These are phyloP conservation scores for Phasianus colchicus DNA, from an alignment of 2,113 vertebrate species.

Conservation along the genomic window DNA sequence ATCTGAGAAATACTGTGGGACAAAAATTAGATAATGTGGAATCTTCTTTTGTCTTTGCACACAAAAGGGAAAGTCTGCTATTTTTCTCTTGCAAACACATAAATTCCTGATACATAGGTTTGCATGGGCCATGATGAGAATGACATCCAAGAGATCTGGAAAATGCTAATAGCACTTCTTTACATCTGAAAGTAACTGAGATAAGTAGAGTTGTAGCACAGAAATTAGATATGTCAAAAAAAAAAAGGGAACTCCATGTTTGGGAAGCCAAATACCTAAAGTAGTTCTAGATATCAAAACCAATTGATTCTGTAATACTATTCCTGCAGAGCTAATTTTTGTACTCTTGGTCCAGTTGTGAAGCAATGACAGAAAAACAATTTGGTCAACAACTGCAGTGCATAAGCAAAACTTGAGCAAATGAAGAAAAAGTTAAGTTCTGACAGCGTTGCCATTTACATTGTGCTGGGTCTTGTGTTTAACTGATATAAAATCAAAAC, in stretches of 20 bases:
- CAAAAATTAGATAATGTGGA: not conserved
- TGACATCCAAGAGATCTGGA: not conserved
- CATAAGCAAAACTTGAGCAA: not conserved
- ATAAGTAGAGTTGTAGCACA: not conserved
- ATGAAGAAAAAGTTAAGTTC: not conserved
- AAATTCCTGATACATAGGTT: not conserved
- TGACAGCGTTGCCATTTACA: not conserved
- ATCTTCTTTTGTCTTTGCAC: not conserved
- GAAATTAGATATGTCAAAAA: not conserved
- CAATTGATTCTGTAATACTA: not conserved
- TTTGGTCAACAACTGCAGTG: not conserved
- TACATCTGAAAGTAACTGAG: not conserved
- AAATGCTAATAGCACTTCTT: not conserved
- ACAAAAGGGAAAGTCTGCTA: not conserved
- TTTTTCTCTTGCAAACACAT: not conserved
- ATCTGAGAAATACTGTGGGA: not conserved
- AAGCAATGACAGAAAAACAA: not conserved
- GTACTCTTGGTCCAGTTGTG: not conserved
- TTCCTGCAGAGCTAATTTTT: accelerated
- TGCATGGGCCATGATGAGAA: not conserved
- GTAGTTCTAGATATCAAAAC: not conserved
- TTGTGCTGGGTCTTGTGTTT: not conserved
- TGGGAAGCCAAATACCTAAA: not conserved
- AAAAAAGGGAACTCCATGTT: not conserved
- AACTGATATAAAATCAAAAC: not conserved